Conservation (phyloP, 2,888 invertebrate species). For the Oligia strigilis region DNA sequence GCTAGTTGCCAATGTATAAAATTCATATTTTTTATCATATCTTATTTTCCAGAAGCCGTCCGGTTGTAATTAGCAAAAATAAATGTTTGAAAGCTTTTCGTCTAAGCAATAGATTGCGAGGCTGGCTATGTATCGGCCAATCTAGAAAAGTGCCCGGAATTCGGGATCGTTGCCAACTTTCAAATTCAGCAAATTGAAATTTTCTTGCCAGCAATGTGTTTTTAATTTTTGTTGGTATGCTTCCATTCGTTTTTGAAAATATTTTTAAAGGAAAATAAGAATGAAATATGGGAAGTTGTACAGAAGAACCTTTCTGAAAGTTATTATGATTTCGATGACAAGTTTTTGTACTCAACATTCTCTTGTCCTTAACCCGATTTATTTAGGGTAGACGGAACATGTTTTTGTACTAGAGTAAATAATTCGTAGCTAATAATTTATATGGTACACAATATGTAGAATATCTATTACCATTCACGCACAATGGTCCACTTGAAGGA, state of each 20-base stretch:
- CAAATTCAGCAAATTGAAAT: slow-evolving; percentile 59
- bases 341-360: neutral
- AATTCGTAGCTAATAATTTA: neutral
- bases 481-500: too few relatives aligned
- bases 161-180: slow-evolving; percentile 47
- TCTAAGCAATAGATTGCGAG: neutral
- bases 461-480: neutral
- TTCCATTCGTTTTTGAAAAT: slow-evolving; percentile 4
- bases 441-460: neutral
- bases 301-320: neutral
- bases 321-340: neutral
- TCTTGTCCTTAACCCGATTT: neutral
- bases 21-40: neutral
- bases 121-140: slow-evolving; percentile 29
- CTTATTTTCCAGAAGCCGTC: neutral
- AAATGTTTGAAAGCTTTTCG: slow-evolving; percentile 12
- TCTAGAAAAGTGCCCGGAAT: slow-evolving; percentile 38
- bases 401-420: neutral
- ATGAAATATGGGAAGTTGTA: neutral
- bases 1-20: neutral
- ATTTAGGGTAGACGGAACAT: neutral
- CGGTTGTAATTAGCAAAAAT: neutral
- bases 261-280: neutral
- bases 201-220: slow-evolving; percentile 57
- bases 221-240: slow-evolving; percentile 32